These are phyloP conservation scores for Drosophila dives DNA, from an alignment of 2,888 invertebrate species.

Conservation along the genomic window DNA sequence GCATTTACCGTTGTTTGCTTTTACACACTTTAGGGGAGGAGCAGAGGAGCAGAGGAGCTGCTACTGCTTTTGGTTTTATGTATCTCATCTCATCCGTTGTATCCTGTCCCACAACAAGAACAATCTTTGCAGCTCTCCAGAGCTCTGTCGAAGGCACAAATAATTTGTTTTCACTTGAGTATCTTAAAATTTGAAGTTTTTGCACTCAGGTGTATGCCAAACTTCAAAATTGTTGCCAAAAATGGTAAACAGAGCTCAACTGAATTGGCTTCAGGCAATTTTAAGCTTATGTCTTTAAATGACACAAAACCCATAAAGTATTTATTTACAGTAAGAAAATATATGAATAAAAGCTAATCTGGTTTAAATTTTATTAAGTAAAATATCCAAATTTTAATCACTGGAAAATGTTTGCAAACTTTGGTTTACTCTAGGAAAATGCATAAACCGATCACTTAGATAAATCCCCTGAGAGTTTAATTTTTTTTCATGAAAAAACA, in stretches of 20 bases:
- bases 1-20: conserved; percentile 28
- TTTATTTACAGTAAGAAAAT: not conserved
- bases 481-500: not conserved
- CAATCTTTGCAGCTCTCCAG: conserved; percentile 1
- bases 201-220: conserved; percentile 5
- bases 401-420: not conserved
- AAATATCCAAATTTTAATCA: not conserved
- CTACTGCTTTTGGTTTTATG: conserved; percentile 13
- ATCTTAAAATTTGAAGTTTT: conserved; percentile 9
- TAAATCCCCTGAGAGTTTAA: not conserved
- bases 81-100: conserved; percentile 2
- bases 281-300: not conserved
- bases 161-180: conserved; percentile 6
- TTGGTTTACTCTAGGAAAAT: not conserved
- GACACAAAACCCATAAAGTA: not conserved
- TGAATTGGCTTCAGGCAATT: not conserved
- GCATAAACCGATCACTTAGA: not conserved
- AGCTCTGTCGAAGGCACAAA: conserved; percentile 9
- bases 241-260: not conserved
- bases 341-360: not conserved
- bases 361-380: not conserved
- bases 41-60: not conserved
- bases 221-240: not conserved
- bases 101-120: not conserved
- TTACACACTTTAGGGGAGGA: not conserved